These are phyloP conservation scores for Penaeus vannamei DNA, from an alignment of 1,140 invertebrate species.

Conservation along the genomic window DNA sequence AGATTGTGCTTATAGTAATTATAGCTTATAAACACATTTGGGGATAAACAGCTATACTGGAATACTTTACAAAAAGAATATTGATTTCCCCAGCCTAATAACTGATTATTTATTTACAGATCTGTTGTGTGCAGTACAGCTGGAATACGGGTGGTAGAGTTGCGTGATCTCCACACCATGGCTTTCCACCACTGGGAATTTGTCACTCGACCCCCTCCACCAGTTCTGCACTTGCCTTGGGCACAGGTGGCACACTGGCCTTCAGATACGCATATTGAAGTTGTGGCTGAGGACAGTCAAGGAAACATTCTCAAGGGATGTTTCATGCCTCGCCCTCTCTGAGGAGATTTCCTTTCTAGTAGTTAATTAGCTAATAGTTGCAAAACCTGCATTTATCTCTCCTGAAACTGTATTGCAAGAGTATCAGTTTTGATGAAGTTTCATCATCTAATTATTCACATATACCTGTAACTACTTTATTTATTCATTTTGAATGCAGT, in stretches of 20 bases:
- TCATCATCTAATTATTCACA: too few species aligned
- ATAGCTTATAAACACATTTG: neutral
- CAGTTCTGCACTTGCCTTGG: slow-evolving; percentile 66
- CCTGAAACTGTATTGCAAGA: too few species aligned
- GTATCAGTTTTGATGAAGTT: too few species aligned
- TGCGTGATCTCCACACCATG: slow-evolving; percentile 65
- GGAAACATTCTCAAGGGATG: slow-evolving; percentile 65
- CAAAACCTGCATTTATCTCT: too few species aligned
- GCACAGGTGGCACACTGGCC: slow-evolving; percentile 62
- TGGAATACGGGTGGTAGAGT: slow-evolving; percentile 62
- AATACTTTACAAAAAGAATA: neutral
- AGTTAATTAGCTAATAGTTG: too few species aligned
- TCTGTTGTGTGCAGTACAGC: slow-evolving; percentile 63
- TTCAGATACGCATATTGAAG: slow-evolving; percentile 62
- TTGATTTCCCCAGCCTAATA: neutral
- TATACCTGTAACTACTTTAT: too few species aligned
- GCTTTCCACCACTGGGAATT: slow-evolving; percentile 68
- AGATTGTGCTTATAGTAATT: neutral
- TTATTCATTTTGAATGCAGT: too few species aligned
- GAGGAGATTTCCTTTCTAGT: neutral
- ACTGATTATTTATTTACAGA: slow-evolving; percentile 16
- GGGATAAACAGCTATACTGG: neutral
- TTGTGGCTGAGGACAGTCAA: slow-evolving; percentile 59
- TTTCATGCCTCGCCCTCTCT: slow-evolving; percentile 60
- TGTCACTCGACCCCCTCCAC: slow-evolving; percentile 59